Conservation (phyloP, 2,113 vertebrate genomes). For the Otus sunia region DNA sequence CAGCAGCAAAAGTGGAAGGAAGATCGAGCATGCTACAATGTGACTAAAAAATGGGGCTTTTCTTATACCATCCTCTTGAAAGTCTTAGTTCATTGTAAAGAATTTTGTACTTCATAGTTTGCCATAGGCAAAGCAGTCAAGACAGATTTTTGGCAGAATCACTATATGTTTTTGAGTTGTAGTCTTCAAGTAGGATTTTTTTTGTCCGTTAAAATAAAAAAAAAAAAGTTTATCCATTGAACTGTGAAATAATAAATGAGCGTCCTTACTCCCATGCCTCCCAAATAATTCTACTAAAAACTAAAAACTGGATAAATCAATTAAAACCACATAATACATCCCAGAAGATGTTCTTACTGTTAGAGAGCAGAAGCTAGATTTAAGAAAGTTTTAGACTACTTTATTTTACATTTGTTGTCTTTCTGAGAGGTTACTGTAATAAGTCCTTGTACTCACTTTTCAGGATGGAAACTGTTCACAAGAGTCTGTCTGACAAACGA, state of each 20-base stretch:
- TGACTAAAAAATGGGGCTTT: neutral
- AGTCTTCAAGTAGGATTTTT: neutral
- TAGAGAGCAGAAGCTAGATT: neutral
- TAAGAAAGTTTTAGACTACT: neutral
- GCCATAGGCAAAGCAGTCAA: neutral
- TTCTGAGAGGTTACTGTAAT: neutral
- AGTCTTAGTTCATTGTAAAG: neutral
- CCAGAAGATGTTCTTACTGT: neutral
- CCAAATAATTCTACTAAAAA: neutral
- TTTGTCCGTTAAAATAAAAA: neutral
- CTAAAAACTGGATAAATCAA: neutral
- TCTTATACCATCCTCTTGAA: neutral
- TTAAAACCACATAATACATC: neutral
- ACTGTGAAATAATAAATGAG: neutral
- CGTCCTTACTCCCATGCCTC: accelerated
- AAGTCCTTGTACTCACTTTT: neutral
- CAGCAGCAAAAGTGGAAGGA: neutral
- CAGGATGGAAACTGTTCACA: neutral
- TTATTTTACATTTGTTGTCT: neutral
- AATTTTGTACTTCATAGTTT: neutral
- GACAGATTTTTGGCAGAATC: neutral
- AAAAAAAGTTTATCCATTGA: neutral
- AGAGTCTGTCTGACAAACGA: neutral
- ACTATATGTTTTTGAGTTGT: neutral
- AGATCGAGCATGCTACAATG: neutral